phyloP scores from a whole-genome alignment of 2,113 vertebrate genomes.

The human region DNA sequence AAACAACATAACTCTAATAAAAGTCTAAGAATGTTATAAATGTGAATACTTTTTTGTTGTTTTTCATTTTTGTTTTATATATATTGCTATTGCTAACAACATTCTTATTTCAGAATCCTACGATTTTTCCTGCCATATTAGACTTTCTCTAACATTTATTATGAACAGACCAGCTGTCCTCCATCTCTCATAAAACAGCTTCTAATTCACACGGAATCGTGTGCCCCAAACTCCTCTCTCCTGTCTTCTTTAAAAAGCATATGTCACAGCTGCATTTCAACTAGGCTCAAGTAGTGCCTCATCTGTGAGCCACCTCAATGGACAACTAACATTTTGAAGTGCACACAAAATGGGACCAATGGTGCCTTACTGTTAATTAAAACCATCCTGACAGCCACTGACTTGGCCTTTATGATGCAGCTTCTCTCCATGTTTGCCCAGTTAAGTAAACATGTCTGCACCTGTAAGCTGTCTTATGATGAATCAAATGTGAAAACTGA shows the following conservation, averaged over 20 bases:
- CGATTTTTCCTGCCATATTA: background rate
- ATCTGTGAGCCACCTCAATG: constrained; percentile 70
- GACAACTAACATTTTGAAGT: constrained; percentile 71
- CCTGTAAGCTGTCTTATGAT: constrained; percentile 66
- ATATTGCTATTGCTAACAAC: background rate
- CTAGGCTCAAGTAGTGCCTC: constrained; percentile 27
- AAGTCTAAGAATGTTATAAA: background rate
- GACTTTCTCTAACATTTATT: constrained; percentile 44
- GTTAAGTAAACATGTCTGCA: constrained; percentile 78
- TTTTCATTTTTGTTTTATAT: background rate
- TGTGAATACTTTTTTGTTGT: background rate
- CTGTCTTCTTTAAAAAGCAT: constrained; percentile 37
- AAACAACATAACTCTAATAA: background rate
- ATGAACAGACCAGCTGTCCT: constrained; percentile 55
- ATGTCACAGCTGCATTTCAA: constrained; percentile 63
- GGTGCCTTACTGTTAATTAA: constrained; percentile 72
- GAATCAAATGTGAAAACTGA: constrained; percentile 65
- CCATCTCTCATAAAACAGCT: constrained; percentile 44
- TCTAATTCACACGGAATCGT: constrained; percentile 29
- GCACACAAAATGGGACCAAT: constrained; percentile 56
- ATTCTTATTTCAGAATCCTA: background rate
- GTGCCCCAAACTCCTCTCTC: constrained; percentile 14
- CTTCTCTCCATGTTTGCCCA: constrained; percentile 62
- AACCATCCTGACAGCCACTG: constrained; percentile 63
- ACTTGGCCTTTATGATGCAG: constrained; percentile 63